phyloP scores from a whole-genome alignment of 2,113 vertebrate genomes.

The Pleuronectes platessa region DNA sequence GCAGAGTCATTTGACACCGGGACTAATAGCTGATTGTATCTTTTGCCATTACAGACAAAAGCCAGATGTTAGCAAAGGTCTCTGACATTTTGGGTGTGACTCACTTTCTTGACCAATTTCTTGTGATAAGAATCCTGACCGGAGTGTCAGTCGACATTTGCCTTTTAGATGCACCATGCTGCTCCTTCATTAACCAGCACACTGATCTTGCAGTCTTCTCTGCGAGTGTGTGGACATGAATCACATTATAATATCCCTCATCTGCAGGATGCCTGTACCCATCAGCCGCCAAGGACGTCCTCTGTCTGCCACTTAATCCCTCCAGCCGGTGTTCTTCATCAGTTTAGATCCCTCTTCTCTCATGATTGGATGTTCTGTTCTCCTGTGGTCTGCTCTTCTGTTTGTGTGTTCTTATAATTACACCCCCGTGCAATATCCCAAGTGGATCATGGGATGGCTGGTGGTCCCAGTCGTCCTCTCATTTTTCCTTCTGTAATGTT shows the following conservation, averaged over 20 bases:
- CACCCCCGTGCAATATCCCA: slow-evolving; percentile 3
- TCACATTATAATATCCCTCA: slow-evolving; percentile 60
- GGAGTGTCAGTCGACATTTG: slow-evolving; percentile 25
- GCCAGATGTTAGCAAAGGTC: background rate
- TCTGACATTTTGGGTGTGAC: background rate
- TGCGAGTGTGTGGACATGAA: slow-evolving; percentile 48
- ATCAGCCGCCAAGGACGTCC: slow-evolving; percentile 54
- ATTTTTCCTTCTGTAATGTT: background rate
- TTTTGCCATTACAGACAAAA: too few relatives aligned
- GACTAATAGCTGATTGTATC: too few relatives aligned
- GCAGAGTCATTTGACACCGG: too few relatives aligned
- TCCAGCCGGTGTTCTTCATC: slow-evolving; percentile 29
- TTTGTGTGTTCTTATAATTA: slow-evolving; percentile 37
- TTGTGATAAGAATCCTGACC: slow-evolving; percentile 5
- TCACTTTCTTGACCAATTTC: background rate
- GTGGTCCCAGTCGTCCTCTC: slow-evolving; percentile 13
- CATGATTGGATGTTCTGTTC: slow-evolving; percentile 2
- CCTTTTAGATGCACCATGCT: slow-evolving; percentile 42
- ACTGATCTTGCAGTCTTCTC: slow-evolving; percentile 43
- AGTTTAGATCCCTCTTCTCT: slow-evolving; percentile 23
- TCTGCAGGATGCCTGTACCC: slow-evolving; percentile 45
- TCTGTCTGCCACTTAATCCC: slow-evolving; percentile 18
- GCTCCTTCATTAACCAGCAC: slow-evolving; percentile 31
- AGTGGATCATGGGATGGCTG: slow-evolving; percentile 9
- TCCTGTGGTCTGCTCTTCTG: slow-evolving; percentile 8